phyloP scores from a whole-genome alignment of 2,888 invertebrate species.

The Lathronympha strigana region DNA sequence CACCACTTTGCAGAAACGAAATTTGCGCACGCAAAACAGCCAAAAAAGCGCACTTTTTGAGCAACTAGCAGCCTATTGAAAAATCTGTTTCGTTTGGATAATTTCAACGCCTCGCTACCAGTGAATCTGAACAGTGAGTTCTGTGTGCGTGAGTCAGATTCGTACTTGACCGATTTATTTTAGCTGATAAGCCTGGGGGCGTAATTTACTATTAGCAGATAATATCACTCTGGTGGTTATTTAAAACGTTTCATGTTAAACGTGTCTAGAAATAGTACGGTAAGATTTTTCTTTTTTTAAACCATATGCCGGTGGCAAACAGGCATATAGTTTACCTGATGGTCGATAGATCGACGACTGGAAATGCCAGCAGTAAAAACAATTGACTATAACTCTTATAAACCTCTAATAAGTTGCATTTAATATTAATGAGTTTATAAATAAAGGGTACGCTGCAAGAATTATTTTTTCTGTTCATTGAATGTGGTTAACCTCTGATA shows the following conservation, averaged over 20 bases:
- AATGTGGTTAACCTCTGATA: slow-evolving; percentile 32
- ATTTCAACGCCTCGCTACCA: neutral
- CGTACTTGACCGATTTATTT: slow-evolving; percentile 1
- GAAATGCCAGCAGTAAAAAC: neutral
- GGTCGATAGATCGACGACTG: too few relatives aligned
- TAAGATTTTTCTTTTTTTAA: too few relatives aligned
- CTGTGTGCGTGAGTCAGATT: neutral
- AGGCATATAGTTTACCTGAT: too few relatives aligned
- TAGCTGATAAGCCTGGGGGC: neutral
- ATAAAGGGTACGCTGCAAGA: neutral
- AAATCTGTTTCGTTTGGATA: too few relatives aligned
- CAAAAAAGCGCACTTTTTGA: too few relatives aligned
- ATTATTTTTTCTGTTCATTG: slow-evolving; percentile 2
- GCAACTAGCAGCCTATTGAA: too few relatives aligned
- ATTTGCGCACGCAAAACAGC: too few relatives aligned
- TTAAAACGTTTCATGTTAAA: neutral
- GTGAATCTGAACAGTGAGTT: neutral
- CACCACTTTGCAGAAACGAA: too few relatives aligned
- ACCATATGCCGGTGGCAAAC: too few relatives aligned
- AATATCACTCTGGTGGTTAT: neutral
- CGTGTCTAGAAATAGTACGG: neutral
- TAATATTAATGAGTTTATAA: slow-evolving; percentile 1
- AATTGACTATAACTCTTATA: too few relatives aligned
- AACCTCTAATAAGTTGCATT: too few relatives aligned
- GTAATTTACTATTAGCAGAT: neutral